Evolutionary conservation across 2,888 invertebrate species (phyloP).

Genomic region (Ennomos fuscantarius): DNA sequence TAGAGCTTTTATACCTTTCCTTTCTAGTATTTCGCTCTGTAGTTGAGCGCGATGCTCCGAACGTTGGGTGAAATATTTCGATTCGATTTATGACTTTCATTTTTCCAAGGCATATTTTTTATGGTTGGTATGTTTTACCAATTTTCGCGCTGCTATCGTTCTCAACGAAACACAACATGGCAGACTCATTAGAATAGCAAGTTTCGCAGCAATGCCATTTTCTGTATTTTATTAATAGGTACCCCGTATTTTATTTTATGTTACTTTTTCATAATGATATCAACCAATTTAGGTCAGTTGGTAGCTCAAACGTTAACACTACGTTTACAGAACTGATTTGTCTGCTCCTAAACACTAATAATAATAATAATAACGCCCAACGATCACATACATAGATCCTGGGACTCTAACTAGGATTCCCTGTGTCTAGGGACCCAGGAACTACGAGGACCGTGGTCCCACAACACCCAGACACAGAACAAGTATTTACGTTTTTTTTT

Average conservation of each 20-base stretch:
- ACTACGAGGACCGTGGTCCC: too few relatives aligned
- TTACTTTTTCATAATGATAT: background rate
- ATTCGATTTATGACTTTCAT: conserved; percentile 79
- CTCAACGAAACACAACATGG: conserved; percentile 16
- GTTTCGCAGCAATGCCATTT: background rate
- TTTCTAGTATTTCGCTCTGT: conserved; percentile 77
- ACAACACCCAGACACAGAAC: too few relatives aligned
- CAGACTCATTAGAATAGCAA: conserved; percentile 7
- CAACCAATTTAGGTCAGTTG: too few relatives aligned
- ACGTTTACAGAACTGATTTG: too few relatives aligned
- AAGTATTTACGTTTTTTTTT: too few relatives aligned
- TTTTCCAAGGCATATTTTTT: conserved; percentile 69
- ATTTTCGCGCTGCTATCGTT: conserved; percentile 41
- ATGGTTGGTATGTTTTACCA: conserved; percentile 62
- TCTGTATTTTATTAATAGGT: too few relatives aligned
- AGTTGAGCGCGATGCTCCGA: conserved; percentile 73
- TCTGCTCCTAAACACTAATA: too few relatives aligned
- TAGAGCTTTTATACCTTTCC: conserved; percentile 83
- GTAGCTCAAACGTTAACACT: too few relatives aligned
- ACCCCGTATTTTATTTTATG: background rate
- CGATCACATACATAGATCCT: too few relatives aligned
- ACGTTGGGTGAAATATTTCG: conserved; percentile 75
- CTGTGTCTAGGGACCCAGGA: too few relatives aligned
- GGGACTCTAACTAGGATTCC: too few relatives aligned
- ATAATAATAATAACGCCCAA: too few relatives aligned